phyloP scores from a whole-genome alignment of 2,113 vertebrate species.

The Salvelinus namaycush region DNA sequence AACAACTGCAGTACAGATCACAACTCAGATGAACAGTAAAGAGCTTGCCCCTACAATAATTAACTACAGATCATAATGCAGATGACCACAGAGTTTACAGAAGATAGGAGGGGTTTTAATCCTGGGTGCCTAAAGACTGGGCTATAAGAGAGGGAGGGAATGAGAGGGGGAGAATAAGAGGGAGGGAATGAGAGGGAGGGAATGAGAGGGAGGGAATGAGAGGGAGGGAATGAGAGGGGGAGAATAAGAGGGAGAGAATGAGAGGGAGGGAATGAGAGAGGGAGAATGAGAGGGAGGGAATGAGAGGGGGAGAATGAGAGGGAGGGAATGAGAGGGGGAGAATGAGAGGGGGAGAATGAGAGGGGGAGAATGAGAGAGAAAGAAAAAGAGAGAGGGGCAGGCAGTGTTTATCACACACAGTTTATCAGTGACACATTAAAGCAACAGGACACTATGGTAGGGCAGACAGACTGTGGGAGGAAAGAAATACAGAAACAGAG shows the following conservation, averaged over 20 bases:
- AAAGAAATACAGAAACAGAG: background rate
- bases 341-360: background rate
- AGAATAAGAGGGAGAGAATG: no score
- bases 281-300: background rate
- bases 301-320: background rate
- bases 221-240: no score
- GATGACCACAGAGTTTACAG: slow-evolving; percentile 36
- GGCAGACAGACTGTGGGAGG: slow-evolving; percentile 26
- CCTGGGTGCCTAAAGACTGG: background rate
- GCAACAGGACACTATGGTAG: slow-evolving; percentile 52
- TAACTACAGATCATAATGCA: slow-evolving; percentile 40
- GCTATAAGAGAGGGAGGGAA: background rate
- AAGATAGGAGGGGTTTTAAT: background rate
- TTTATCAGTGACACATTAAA: slow-evolving; percentile 37
- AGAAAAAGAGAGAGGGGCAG: background rate
- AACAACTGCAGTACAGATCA: no score
- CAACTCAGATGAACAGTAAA: background rate
- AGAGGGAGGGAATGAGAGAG: no score
- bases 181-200: no score
- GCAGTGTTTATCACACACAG: slow-evolving; percentile 28
- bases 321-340: no score
- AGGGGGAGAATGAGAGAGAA: background rate
- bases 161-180: no score
- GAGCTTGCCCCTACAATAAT: slow-evolving; percentile 24
- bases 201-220: no score